phyloP scores from a whole-genome alignment of 2,797 vertebrate species.

The Oryzias dopingdopingensis region DNA sequence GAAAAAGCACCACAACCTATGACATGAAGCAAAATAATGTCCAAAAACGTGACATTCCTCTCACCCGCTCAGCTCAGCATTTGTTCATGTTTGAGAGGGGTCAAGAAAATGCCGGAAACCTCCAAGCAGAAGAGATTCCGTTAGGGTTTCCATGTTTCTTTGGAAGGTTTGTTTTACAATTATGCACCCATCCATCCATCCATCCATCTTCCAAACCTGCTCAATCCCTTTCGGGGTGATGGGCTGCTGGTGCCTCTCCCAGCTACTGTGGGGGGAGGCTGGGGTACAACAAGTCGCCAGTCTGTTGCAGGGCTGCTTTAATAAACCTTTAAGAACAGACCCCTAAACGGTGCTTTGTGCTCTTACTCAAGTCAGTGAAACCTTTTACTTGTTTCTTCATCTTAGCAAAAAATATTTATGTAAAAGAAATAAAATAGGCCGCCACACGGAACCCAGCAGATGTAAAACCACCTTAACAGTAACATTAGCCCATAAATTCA shows the following conservation, averaged over 20 bases:
- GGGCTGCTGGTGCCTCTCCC: no score
- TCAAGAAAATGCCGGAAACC: constrained; percentile 69
- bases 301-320: no score
- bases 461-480: constrained; percentile 85
- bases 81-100: constrained; percentile 70
- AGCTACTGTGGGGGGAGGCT: no score
- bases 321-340: constrained; percentile 67
- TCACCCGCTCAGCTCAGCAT: constrained; percentile 66
- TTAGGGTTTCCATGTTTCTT: constrained; percentile 78
- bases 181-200: no score
- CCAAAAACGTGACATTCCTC: constrained; percentile 67
- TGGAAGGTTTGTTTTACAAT: constrained; percentile 70
- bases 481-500: constrained; percentile 73
- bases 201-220: no score
- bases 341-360: constrained; percentile 58
- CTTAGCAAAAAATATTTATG: constrained; percentile 74
- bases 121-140: constrained; percentile 75
- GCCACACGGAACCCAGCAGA: constrained; percentile 81
- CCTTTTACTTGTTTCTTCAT: constrained; percentile 61
- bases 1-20: constrained; percentile 72
- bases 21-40: constrained; percentile 75
- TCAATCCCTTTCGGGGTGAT: no score
- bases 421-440: constrained; percentile 62
- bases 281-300: no score
- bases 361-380: constrained; percentile 64